These are phyloP conservation scores for Creontiades dilutus DNA, from an alignment of 2,888 invertebrate species.

Conservation along the genomic window DNA sequence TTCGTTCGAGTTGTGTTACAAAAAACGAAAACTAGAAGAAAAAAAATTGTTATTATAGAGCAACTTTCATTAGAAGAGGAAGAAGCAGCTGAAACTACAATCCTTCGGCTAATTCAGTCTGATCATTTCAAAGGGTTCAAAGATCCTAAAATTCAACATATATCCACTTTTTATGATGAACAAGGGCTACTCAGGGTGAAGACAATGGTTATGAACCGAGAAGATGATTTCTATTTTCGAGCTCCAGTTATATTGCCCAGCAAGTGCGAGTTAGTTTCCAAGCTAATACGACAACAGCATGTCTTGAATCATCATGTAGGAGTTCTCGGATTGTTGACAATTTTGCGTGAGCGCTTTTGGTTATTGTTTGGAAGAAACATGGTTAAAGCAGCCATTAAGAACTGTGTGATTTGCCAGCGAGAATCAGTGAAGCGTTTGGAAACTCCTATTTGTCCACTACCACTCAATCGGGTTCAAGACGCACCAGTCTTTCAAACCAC, in stretches of 20 bases:
- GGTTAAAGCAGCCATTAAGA: slow-evolving; percentile 23
- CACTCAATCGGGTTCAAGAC: neutral
- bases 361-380: neutral
- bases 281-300: slow-evolving; percentile 32
- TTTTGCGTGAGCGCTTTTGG: slow-evolving; percentile 33
- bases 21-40: neutral
- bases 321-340: neutral
- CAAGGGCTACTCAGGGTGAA: slow-evolving; percentile 32
- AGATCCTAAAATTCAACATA: slow-evolving; percentile 34
- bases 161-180: slow-evolving; percentile 10
- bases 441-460: slow-evolving; percentile 32
- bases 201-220: slow-evolving; percentile 29
- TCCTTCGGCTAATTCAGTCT: slow-evolving; percentile 38
- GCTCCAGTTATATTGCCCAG: slow-evolving; percentile 34
- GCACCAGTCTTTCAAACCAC: slow-evolving; percentile 8
- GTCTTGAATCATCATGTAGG: neutral
- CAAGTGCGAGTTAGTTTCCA: slow-evolving; percentile 8
- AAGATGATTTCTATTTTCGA: slow-evolving; percentile 43
- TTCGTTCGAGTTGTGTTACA: neutral
- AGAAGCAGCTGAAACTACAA: slow-evolving; percentile 6
- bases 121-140: slow-evolving; percentile 19
- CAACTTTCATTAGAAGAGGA: slow-evolving; percentile 31
- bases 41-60: neutral
- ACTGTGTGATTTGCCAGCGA: slow-evolving; percentile 41
- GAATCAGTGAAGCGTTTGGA: slow-evolving; percentile 12